Base-by-base conservation (phyloP, 2,888 invertebrate genomes). In the Harpalus rubripes region DNA sequence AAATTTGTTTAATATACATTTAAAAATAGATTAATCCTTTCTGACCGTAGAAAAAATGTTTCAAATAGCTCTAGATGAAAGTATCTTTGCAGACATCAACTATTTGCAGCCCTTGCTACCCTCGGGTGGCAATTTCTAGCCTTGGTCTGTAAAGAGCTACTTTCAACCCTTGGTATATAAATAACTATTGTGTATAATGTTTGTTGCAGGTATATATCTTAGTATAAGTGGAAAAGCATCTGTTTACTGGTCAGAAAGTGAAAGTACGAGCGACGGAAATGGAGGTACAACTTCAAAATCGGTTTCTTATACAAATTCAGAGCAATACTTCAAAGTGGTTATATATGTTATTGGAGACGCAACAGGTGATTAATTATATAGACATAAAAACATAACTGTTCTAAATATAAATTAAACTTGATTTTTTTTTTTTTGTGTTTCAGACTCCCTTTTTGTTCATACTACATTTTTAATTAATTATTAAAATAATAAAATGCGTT, bases 201-300 rank as follows among this genome's bases (percentile, higher is more conserved):
- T 18, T 26, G 4, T 41, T 56, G 2, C 16, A 74, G 74, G 52
- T 12, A 52, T 74, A 6, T 52, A 22, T 16, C 15, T 74, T 52
- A 5, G 18, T 18, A 12, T 74, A 16, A 44, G 12, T 22, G 74
- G 74, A 18, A 18, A 52, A 74, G 74, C 74, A 52, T 16, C 10
- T 12, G 74, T 74, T 7, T 1, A 44, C 1, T 74, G 44, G 74
- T 0, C 16, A n/a, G 72, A 15, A 72, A 39, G n/a, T n/a, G 1
- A 44, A 18, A 15, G n/a, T 52, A 1, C 6, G 7, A 26, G 5
- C 32, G 10, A 5, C 2, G n/a, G 26, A 44, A 72, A 1, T 6
- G 7, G 5, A 12, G 10, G 12, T 41, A 32, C 32, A 32, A 32
- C 2, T 32, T 32, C 32, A 32, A 32, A 32, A 4, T 32, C 32